Evolutionary conservation across 2,113 vertebrate species (phyloP).

Genomic region (Rhinolophus ferrumequinum): DNA sequence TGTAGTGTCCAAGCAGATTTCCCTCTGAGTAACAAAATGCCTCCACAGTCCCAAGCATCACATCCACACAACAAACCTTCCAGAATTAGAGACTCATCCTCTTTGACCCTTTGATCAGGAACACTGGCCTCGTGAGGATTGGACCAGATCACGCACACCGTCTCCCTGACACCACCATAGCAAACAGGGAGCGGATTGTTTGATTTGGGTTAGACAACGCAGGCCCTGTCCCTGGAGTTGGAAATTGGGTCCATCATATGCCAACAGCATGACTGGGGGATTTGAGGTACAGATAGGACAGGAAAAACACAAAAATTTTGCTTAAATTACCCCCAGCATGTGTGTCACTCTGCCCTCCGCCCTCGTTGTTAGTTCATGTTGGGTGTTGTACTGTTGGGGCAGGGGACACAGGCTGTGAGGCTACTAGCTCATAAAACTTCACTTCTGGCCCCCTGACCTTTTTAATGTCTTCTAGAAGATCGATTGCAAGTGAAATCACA

Average conservation of each 20-base stretch:
- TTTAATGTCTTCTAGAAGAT: not conserved
- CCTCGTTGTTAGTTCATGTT: not conserved
- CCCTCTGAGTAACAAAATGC: not conserved
- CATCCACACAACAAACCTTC: not conserved
- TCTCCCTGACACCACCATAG: not conserved
- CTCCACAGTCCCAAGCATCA: not conserved
- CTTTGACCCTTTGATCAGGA: not conserved
- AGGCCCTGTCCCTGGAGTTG: not conserved
- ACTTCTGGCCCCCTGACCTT: not conserved
- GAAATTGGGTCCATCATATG: not conserved
- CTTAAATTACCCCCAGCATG: not conserved
- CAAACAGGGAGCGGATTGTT: not conserved
- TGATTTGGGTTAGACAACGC: not conserved
- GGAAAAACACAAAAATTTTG: not conserved
- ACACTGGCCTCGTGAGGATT: not conserved
- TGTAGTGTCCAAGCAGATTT: not conserved
- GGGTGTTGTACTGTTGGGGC: not conserved
- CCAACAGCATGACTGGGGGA: not conserved
- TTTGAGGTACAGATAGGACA: not conserved
- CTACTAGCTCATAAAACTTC: not conserved
- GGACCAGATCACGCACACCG: too few species aligned
- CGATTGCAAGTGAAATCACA: not conserved
- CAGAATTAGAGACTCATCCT: not conserved
- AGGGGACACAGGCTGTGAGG: too few species aligned
- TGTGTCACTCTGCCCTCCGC: not conserved